Conservation (phyloP, 2,888 invertebrate genomes). For the Sycophila texana region DNA sequence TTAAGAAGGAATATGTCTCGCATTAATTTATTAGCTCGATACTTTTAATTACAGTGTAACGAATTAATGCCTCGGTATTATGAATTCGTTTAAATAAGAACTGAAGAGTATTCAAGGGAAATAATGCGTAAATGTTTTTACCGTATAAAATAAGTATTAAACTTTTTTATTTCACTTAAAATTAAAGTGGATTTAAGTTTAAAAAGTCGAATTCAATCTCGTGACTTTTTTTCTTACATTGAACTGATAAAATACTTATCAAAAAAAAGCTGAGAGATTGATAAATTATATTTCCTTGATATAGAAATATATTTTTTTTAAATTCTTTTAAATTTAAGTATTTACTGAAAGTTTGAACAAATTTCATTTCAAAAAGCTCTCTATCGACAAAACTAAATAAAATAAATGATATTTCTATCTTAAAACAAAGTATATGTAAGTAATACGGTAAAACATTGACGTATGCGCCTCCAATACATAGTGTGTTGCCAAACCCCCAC, state of each 20-base stretch:
- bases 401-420: neutral
- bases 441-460: slow-evolving; percentile 23
- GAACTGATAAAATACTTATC: slow-evolving; percentile 11
- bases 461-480: neutral
- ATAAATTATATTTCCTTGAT: no score
- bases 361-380: neutral
- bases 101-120: slow-evolving; percentile 11
- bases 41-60: slow-evolving; percentile 8
- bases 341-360: neutral
- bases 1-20: slow-evolving; percentile 19
- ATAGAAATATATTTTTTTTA: no score
- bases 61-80: slow-evolving; percentile 16
- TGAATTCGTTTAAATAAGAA: slow-evolving; percentile 11
- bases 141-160: neutral
- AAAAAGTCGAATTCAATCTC: no score
- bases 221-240: no score
- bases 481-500: slow-evolving; percentile 24
- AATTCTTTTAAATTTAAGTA: no score
- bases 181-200: neutral
- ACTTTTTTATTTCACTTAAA: neutral
- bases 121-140: slow-evolving; percentile 20
- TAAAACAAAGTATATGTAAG: slow-evolving; percentile 12
- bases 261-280: neutral
- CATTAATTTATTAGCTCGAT: slow-evolving; percentile 41
- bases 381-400: no score